Evolutionary conservation across 1,140 invertebrate species (phyloP).

Genomic region (Amyelois transitella): DNA sequence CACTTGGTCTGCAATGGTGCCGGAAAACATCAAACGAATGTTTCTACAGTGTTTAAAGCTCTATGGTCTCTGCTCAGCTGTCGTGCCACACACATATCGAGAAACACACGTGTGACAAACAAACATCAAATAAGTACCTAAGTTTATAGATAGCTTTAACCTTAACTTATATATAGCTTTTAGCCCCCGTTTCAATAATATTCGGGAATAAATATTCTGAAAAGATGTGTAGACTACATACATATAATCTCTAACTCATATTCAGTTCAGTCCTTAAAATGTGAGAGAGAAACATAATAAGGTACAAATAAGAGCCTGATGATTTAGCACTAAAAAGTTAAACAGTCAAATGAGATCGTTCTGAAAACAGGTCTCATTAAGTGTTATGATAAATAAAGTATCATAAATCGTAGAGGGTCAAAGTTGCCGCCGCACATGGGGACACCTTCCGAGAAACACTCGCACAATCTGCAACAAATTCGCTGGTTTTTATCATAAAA

Average conservation of each 20-base stretch:
- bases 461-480: conserved; percentile 1
- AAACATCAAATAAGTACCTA: too few species aligned
- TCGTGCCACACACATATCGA: too few species aligned
- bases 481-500: background rate
- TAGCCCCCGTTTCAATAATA: too few species aligned
- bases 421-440: conserved; percentile 42
- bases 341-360: background rate
- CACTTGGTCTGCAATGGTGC: background rate
- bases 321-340: background rate
- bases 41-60: background rate
- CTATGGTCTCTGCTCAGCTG: too few species aligned
- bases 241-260: too few species aligned
- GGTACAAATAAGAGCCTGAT: background rate
- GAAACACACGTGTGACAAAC: too few species aligned
- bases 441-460: conserved; percentile 43
- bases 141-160: too few species aligned
- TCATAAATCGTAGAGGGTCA: conserved; percentile 43
- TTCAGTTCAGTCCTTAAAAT: too few species aligned
- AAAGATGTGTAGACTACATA: too few species aligned
- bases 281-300: too few species aligned
- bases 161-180: too few species aligned
- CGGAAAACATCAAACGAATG: background rate
- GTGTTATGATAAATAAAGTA: conserved; percentile 50
- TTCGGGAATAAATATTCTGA: too few species aligned
- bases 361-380: conserved; percentile 29